These are phyloP conservation scores for Drosophila paramelanica DNA, from an alignment of 2,888 invertebrate genomes.

Conservation along the genomic window DNA sequence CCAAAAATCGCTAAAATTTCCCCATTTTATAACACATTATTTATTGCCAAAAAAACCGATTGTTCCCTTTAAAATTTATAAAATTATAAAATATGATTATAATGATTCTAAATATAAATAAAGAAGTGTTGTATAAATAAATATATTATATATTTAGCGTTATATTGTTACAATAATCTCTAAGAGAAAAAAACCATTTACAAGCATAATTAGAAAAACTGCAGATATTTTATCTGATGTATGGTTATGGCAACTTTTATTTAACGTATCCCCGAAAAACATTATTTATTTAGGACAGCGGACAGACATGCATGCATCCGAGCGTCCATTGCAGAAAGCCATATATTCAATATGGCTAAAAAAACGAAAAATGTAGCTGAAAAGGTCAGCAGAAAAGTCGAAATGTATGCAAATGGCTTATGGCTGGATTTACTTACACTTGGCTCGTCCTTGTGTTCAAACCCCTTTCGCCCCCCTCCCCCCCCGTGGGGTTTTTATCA, in stretches of 20 bases:
- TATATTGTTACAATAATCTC: too few relatives aligned
- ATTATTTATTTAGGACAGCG: not conserved
- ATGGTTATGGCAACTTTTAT: conserved; percentile 4
- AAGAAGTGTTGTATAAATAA: too few relatives aligned
- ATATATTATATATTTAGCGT: too few relatives aligned
- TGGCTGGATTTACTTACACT: conserved; percentile 73
- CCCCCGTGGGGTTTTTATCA: conserved; percentile 48
- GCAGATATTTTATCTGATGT: not conserved
- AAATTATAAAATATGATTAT: too few relatives aligned
- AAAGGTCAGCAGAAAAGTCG: conserved; percentile 49
- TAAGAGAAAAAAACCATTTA: conserved; percentile 1
- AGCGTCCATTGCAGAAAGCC: conserved; percentile 15
- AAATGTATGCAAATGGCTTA: conserved; percentile 77
- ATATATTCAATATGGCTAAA: conserved; percentile 8
- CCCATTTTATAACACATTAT: too few relatives aligned
- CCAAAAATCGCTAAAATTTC: too few relatives aligned
- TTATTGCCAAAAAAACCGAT: too few relatives aligned
- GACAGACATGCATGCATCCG: conserved; percentile 1
- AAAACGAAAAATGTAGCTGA: not conserved
- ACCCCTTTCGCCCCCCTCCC: not conserved
- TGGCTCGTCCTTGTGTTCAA: conserved; percentile 31
- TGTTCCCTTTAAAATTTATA: too few relatives aligned
- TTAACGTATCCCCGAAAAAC: conserved; percentile 2
- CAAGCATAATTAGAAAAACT: conserved; percentile 12
- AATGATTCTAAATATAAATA: too few relatives aligned